Evolutionary conservation across 2,797 vertebrate genomes (phyloP).

Genomic region (Nothura maculosa): DNA sequence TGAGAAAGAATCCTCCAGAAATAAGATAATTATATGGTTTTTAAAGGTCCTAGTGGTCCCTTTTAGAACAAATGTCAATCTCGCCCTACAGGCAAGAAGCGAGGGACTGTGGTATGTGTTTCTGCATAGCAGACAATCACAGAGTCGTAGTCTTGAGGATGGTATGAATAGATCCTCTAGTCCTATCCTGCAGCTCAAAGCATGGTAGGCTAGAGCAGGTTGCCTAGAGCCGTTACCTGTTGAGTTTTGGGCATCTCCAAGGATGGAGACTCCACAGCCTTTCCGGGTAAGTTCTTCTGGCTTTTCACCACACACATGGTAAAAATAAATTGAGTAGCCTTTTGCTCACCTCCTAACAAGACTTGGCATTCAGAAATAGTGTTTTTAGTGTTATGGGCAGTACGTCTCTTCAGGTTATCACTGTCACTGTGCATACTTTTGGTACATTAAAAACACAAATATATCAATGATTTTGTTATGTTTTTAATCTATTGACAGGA

Average conservation of each 20-base stretch:
- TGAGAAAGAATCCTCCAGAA: background rate
- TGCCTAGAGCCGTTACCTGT: background rate
- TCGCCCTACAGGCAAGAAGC: background rate
- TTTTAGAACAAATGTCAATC: background rate
- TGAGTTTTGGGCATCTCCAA: background rate
- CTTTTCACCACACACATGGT: background rate
- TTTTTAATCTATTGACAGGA: slow-evolving; percentile 82
- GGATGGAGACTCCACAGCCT: background rate
- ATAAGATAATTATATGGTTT: background rate
- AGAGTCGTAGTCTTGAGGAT: background rate
- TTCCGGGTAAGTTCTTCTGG: background rate
- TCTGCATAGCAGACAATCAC: background rate
- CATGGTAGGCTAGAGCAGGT: background rate
- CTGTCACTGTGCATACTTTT: background rate
- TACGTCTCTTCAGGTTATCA: background rate
- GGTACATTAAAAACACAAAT: background rate
- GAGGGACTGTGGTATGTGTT: background rate
- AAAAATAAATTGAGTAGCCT: background rate
- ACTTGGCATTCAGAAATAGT: background rate
- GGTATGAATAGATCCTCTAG: background rate
- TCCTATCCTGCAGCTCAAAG: background rate
- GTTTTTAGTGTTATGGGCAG: background rate
- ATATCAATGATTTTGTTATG: background rate
- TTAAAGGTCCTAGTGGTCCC: background rate
- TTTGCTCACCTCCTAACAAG: background rate